Base-by-base conservation (phyloP, 1,140 invertebrate species). In the Halictus rubicundus region DNA sequence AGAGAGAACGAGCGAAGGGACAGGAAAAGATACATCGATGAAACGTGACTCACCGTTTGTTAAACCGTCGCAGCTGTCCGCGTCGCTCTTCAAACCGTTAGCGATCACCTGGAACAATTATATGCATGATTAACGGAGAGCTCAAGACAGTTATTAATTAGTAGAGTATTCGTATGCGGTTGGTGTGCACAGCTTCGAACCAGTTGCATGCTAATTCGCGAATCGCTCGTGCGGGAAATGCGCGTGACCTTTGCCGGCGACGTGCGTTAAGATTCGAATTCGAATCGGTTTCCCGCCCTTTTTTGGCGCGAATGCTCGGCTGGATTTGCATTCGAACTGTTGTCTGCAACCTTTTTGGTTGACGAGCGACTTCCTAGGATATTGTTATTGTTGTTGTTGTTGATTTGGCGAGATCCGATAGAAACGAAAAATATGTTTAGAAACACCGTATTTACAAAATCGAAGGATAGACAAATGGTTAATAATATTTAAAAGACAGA, bases 11-110 rank as follows among this genome's bases (percentile, higher is more conserved):
- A n/a, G 25, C 73, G 32, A 14, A 46, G 14, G 14, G 14, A 46
- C 2, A 46, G 42, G 10, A 10, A 9, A 12, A 78, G 21, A 72
- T 42, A 64, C 59, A 49, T 54, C 54, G 61, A 46, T 25, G 54
- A 80, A n/a, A 25, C 63, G 49, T 82, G 85, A 86, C 89, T 90
- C 88, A 90, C 89, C 88, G 88, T 90, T 90, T 81, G 84, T 87
- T 82, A 89, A 85, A 82, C 68, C 83, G 83, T 85, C 87, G 74
- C 83, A 84, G 86, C 85, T 89, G 87, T 87, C 87, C 66, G 79
- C 68, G 57, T 89, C 84, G 80, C 52, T 84, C 66, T 84, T 88
- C 68, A 75, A 78, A 82, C 90, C 87, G 90, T 91, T 91, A 83
- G 68, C 76, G 82, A 89, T 90, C 87, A 91, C 89, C 90, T 91